Evolutionary conservation across 2,888 invertebrate species (phyloP), one percentile per base, ranked within the genome.

Genomic region (Quadriops clusia): DNA sequence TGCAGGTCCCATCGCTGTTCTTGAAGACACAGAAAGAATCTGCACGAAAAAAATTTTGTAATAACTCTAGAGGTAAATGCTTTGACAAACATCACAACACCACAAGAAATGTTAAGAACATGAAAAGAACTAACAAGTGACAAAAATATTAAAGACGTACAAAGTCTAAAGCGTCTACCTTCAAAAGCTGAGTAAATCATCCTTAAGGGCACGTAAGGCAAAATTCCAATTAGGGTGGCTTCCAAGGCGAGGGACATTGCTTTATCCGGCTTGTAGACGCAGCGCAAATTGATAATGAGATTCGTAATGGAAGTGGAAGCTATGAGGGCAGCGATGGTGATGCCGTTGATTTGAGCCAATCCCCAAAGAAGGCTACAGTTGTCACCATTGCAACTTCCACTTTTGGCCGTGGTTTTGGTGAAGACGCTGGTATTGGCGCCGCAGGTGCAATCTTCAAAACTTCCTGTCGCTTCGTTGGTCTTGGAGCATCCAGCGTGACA

Each of bases 401-500:
- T 62, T 1, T 60, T 64, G 3, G 69, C 72, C 13, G 37, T 35
- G 4, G 16, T 28, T 34, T 25, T 44, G 30, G 5, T 15, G 32
- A 30, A 48, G 49, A 21, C 41, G 43, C 26, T 36, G 13, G 48
- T 52, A 13, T 46, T 48, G 36, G 44, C 38, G 4, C 63, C 57
- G 45, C 74, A 74, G 5, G 53, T 58, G 45, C 75, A 75, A 17
- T 63, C 63, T 16, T 47, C 57, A 2, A 62, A 41, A 41, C 56
- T 61, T 36, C 65, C 64, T n/a, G 64, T 54, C n/a, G 51, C 43
- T 2, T 57, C 44, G 25, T 60, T 48, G 3, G 47, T 43, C 4
- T 31, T 43, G 4, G 54, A 56, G 49, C 82, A 83, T 1, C 82
- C 82, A 3, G 82, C 82, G 45, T 74, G 72, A 53, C 83, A 83